These are phyloP conservation scores for Chelmon rostratus DNA, from an alignment of 2,797 vertebrate species.

Conservation along the genomic window DNA sequence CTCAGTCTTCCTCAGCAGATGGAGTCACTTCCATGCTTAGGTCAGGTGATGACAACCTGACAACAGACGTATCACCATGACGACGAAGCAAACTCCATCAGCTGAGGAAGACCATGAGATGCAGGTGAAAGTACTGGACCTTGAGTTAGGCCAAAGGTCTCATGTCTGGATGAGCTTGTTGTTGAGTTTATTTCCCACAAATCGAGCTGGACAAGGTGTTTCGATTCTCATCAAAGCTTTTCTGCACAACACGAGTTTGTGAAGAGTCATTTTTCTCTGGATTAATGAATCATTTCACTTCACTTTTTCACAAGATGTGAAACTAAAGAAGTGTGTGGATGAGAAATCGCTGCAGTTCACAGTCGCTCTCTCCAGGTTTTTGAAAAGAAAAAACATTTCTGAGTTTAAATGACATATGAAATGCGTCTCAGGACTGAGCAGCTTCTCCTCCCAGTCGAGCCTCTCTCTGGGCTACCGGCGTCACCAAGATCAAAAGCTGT, in stretches of 20 bases:
- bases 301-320: neutral
- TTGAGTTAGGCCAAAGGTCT: neutral
- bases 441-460: conserved; percentile 19
- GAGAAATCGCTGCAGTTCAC: neutral
- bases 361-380: neutral
- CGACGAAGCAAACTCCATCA: too few species aligned
- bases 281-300: neutral
- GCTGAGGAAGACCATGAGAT: too few species aligned
- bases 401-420: conserved; percentile 17
- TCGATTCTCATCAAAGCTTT: neutral
- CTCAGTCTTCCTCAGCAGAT: too few species aligned
- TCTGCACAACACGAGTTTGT: neutral
- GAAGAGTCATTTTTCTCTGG: neutral
- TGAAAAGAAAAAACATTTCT: conserved; percentile 1
- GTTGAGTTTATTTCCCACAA: neutral
- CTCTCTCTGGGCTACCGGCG: conserved; percentile 16
- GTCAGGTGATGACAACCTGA: neutral
- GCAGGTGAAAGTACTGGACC: too few species aligned
- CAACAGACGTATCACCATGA: neutral
- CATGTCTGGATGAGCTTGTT: neutral
- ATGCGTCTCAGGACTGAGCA: conserved; percentile 1
- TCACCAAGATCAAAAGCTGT: conserved; percentile 55
- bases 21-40: too few species aligned
- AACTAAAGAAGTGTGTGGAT: neutral
- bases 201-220: neutral